Evolutionary conservation across 2,888 invertebrate genomes (phyloP).

Genomic region (Dryococelus australis): DNA sequence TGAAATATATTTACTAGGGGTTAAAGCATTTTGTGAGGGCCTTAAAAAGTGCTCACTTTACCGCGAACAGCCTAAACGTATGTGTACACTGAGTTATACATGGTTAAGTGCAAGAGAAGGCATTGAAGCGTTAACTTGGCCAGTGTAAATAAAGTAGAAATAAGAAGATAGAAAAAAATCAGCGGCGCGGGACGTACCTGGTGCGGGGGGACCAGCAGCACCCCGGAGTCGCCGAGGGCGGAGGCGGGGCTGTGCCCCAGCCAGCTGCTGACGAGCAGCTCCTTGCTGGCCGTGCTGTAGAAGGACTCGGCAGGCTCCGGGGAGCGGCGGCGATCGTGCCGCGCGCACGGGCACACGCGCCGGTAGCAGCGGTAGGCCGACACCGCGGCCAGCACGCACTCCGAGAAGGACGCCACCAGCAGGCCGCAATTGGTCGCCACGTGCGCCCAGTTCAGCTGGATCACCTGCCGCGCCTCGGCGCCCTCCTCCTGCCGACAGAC

Average conservation of each 20-base stretch:
- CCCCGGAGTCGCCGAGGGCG: not conserved
- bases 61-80: no score
- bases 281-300: constrained; percentile 42
- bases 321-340: constrained; percentile 16
- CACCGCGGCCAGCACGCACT: constrained; percentile 62
- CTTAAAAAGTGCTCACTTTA: no score
- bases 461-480: not conserved
- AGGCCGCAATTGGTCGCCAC: constrained; percentile 70
- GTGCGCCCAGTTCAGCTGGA: constrained; percentile 61
- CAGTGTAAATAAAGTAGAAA: no score
- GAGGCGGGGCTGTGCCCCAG: constrained; percentile 25
- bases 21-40: no score
- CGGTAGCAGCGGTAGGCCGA: constrained; percentile 49
- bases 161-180: no score
- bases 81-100: no score
- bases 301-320: constrained; percentile 33
- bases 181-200: constrained; percentile 30
- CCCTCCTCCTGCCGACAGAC: not conserved
- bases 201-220: constrained; percentile 37
- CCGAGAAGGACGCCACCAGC: constrained; percentile 65
- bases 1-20: no score
- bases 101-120: no score
- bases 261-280: constrained; percentile 44
- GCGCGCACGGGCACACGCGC: constrained; percentile 48
- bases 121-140: no score